Percentiles rank a stretch among this genome's conserved stretches.
Conservation (phyloP, 53 echinoderm and acorn worm species). For the Hippasteria phrygiana region DNA sequence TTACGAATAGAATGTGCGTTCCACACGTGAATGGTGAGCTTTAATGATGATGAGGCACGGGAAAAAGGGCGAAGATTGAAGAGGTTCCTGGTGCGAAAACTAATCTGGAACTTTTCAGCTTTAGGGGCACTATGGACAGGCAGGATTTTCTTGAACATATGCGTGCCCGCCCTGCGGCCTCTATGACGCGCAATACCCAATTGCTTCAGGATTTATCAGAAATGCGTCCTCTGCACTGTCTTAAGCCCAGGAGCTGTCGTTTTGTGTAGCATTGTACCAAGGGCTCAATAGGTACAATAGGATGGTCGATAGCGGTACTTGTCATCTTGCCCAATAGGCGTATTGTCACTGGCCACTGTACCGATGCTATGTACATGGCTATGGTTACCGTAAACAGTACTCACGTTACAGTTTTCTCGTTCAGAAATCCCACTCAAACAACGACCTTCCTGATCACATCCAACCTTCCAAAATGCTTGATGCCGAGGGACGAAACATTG, state of each 20-base stretch:
- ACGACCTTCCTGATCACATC: background rate
- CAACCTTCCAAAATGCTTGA: background rate
- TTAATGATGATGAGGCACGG: conserved; percentile 7
- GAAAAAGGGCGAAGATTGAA: conserved; percentile 11
- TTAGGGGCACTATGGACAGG: background rate
- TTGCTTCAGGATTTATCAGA: background rate
- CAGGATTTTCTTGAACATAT: conserved; percentile 24
- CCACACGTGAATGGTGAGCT: conserved; percentile 40
- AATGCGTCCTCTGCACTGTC: background rate
- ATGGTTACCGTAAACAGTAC: background rate
- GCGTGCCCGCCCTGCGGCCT: conserved; percentile 6
- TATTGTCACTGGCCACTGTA: background rate
- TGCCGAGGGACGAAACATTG: background rate
- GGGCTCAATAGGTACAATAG: background rate
- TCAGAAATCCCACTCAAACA: background rate
- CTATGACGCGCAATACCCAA: conserved; percentile 1
- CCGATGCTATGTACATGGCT: background rate
- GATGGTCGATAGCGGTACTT: background rate
- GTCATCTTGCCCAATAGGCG: background rate
- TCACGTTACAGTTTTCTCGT: background rate
- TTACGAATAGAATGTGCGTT: conserved; percentile 56
- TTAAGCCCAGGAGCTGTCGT: background rate
- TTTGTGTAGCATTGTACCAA: conserved; percentile 14
- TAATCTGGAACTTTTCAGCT: background rate
- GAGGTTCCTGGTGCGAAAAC: background rate